These are phyloP conservation scores for Phyllotreta striolata DNA, from an alignment of 2,888 invertebrate species.

Conservation along the genomic window DNA sequence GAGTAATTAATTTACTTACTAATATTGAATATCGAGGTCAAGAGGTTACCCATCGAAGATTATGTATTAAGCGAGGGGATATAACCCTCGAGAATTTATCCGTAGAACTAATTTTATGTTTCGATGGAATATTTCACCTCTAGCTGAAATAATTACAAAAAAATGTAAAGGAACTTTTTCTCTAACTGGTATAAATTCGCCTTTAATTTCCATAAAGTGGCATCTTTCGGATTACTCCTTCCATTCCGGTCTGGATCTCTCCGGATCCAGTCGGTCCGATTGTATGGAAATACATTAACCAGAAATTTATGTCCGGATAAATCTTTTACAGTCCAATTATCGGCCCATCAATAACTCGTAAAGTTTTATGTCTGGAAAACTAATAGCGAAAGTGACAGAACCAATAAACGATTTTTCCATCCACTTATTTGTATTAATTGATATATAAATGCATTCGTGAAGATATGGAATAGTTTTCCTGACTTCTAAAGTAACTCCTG, in stretches of 20 bases:
- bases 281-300: conserved; percentile 20
- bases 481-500: no score
- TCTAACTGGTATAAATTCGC: conserved; percentile 11
- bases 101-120: no score
- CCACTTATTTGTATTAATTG: no score
- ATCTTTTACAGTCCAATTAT: conserved; percentile 24
- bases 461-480: no score
- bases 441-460: no score
- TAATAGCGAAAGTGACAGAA: conserved; percentile 15
- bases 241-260: conserved; percentile 17
- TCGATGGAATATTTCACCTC: no score
- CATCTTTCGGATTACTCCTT: conserved; percentile 19
- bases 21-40: no score
- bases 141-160: no score
- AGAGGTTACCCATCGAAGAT: no score
- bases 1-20: no score
- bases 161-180: conserved; percentile 10
- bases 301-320: conserved; percentile 22
- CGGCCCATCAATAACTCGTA: conserved; percentile 22
- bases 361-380: conserved; percentile 19
- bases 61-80: no score
- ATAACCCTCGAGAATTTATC: no score
- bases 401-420: neutral
- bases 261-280: conserved; percentile 12
- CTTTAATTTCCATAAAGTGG: conserved; percentile 22